Base-by-base conservation (phyloP, 2,888 invertebrate species). In the Thecophora atra region DNA sequence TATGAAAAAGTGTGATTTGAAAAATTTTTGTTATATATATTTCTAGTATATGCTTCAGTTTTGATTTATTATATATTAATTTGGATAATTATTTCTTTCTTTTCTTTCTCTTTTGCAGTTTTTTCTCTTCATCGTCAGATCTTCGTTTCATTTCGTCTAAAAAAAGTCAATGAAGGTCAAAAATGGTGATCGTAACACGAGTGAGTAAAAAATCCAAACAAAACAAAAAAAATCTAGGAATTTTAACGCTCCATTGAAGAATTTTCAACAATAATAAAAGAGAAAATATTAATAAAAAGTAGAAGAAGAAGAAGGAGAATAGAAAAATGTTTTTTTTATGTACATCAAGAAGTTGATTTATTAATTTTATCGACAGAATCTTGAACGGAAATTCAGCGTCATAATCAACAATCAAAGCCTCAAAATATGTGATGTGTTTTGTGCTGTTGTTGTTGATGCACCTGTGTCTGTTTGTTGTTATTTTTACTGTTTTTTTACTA, bases 161-260 rank as follows among this genome's bases (percentile, higher is more conserved):
- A 79, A 78, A 73, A 79, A 82, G 86, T 86, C 86, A 86, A 87
- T 87, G 86, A 87, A 84, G 87, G 84, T 82, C 81, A 89, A 89
- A 89, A 88, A 92, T 92, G 92, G 92, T 92, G 90, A 92, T 92
- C 88, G 92, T 92, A 89, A 92, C 92, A 89, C 91, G 92, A 90
- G 92, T 92, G 87, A 89, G 91, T 87, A 79, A 24, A 56, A 26
- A 11, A 2, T 17, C 24, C 1, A 54, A 54, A 3, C 21, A 24
- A 24, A 56, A 8, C 7, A 1, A 7, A 19, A 56, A 56, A 56
- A 8, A 56, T 24, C 1, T 26, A 11, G 6, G 11, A 37, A 8
- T 37, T 37, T 8, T 37, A 37, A 37, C 11, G 37, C n/a, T n/a
- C n/a, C n/a, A n/a, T 37, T 37, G 11, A 37, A 37, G 37, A 37